These are phyloP conservation scores for Drosophila setosimentum DNA, from an alignment of 2,888 invertebrate species.

Conservation along the genomic window DNA sequence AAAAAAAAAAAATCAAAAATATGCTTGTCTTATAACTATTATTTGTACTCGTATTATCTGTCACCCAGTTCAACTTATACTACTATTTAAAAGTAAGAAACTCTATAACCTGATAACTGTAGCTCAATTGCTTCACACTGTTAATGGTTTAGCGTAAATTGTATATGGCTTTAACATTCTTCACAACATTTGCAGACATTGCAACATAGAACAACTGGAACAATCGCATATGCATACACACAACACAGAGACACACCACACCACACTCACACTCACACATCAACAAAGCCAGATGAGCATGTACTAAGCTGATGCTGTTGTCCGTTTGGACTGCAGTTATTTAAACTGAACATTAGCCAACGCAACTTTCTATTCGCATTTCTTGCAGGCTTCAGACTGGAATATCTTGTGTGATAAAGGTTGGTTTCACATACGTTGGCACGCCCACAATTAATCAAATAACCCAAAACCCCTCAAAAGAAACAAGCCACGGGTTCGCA, in stretches of 20 bases:
- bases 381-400: slow-evolving; percentile 84
- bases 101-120: slow-evolving; percentile 54
- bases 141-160: slow-evolving; percentile 58
- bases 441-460: slow-evolving; percentile 30
- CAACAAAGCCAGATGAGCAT: slow-evolving; percentile 56
- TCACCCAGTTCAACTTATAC: slow-evolving; percentile 42
- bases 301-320: slow-evolving; percentile 50
- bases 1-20: slow-evolving; percentile 1
- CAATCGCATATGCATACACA: slow-evolving; percentile 26
- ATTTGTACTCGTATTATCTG: slow-evolving; percentile 56
- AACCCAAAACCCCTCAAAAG: not conserved
- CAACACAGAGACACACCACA: slow-evolving; percentile 10
- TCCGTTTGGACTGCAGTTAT: slow-evolving; percentile 52
- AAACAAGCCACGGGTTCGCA: not conserved
- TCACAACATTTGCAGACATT: slow-evolving; percentile 55
- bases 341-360: slow-evolving; percentile 64
- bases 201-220: slow-evolving; percentile 41
- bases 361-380: slow-evolving; percentile 76
- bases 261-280: slow-evolving; percentile 24
- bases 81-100: slow-evolving; percentile 25
- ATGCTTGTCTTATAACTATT: slow-evolving; percentile 62
- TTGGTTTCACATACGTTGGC: slow-evolving; percentile 73
- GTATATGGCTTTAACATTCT: slow-evolving; percentile 65
- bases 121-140: slow-evolving; percentile 57
- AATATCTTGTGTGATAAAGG: slow-evolving; percentile 84